Evolutionary conservation across 2,797 vertebrate species (phyloP), one percentile per base, ranked within the genome.

Genomic region (Myotis daubentonii): DNA sequence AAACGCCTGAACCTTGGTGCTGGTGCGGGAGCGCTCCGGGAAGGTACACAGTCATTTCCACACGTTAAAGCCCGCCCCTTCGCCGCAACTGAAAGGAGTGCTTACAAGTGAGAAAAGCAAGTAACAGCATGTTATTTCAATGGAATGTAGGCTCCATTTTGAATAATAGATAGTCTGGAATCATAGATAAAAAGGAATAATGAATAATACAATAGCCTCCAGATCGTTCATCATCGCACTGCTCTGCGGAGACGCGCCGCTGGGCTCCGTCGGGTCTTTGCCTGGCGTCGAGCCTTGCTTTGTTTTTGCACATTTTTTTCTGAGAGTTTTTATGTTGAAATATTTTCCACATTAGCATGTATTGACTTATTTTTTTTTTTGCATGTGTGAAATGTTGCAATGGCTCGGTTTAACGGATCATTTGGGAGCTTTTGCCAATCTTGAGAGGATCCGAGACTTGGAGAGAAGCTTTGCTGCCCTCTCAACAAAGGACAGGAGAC

Each of bases 181-280:
- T 96, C 87, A 33, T 57, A 94, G 97, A 93, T 96, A 72, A 91
- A 97, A 97, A 97, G 81, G 51, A 79, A 85, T 78, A 6, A 96
- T 98, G 94, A 98, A 97, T 97, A 98, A 97, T 86, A 94, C 38
- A 96, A 0, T 57, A 96, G 94, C 94, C 83, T 66, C 38, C 65
- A 80, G 90, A 89, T 22, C 72, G 19, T 95, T 94, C 89, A 41
- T 89, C 78, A 41, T 30, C 5, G 4, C 3, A 0, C 78, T 20
- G 25, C 70, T 90, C 4, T 85, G 33, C 19, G 80, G 87, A 93
- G 80, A 71, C 75, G 47, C 11, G 15, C 47, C 74, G 10, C 47
- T 79, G 41, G 60, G 92, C 81, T 80, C 71, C 55, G 68, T 51
- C 86, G 78, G 33, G 65, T 88, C 68, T 78, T 57, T 89, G 76